Evolutionary conservation across 1,140 invertebrate species (phyloP).

Genomic region (Lasioglossum baleicum): DNA sequence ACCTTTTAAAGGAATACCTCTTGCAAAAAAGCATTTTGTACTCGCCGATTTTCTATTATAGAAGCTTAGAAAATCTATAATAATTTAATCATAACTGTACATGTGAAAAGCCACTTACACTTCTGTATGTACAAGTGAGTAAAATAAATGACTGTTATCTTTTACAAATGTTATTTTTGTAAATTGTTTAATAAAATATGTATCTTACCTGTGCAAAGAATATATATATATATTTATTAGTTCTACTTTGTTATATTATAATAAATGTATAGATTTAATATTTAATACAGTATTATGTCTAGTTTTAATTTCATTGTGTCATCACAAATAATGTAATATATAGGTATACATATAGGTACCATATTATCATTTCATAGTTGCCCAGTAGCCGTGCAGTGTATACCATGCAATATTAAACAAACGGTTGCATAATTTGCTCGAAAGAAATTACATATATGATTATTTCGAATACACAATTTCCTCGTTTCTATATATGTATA

Average conservation of each 20-base stretch:
- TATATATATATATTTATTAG: not conserved
- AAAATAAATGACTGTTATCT: constrained; percentile 8
- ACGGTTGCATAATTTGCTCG: not conserved
- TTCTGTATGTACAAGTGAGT: constrained; percentile 5
- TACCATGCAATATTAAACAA: no score
- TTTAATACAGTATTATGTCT: not conserved
- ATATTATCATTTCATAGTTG: not conserved
- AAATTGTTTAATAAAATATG: constrained; percentile 17
- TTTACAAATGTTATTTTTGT: not conserved
- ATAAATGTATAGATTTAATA: not conserved
- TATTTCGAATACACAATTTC: not conserved
- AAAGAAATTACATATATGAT: not conserved
- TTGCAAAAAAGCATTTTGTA: constrained; percentile 3
- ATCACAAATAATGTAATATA: not conserved
- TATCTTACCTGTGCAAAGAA: not conserved
- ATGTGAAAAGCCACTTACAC: not conserved
- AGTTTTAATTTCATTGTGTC: not conserved
- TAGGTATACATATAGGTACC: not conserved
- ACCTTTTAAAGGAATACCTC: not conserved
- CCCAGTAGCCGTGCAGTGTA: no score
- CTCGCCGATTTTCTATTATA: not conserved
- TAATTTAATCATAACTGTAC: not conserved
- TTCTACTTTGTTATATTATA: not conserved
- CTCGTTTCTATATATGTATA: not conserved
- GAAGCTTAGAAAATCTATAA: not conserved